A percentile compares a stretch with the other conserved stretches of the same genome.
These are phyloP conservation scores for Lethrus apterus DNA, from an alignment of 1,140 invertebrate genomes.

Conservation along the genomic window DNA sequence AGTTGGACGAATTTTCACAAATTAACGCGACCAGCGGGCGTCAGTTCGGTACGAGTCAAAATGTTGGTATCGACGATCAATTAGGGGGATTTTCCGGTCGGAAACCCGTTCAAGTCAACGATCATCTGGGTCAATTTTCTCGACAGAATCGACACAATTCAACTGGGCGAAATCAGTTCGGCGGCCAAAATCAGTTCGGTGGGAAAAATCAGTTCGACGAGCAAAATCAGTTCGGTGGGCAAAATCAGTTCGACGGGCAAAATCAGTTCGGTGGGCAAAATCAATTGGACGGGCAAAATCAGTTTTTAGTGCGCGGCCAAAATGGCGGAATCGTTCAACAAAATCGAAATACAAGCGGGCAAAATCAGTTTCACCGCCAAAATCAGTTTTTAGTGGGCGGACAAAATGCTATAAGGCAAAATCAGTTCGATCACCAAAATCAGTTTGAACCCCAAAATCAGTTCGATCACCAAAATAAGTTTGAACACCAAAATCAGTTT, in stretches of 20 bases:
- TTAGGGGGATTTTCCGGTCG: neutral
- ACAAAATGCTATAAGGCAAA: neutral
- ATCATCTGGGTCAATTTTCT: neutral
- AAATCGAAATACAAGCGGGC: neutral
- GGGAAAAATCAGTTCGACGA: conserved; percentile 1
- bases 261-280: neutral
- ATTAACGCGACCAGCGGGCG: neutral
- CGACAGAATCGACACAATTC: neutral
- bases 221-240: neutral
- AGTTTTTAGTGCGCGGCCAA: no score
- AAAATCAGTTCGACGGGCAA: neutral
- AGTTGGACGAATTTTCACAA: neutral
- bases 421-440: neutral
- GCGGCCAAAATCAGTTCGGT: conserved; percentile 8
- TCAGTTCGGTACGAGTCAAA: neutral
- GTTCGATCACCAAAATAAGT: neutral
- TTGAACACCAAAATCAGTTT: neutral
- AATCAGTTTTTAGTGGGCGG: no score
- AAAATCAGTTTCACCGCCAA: neutral
- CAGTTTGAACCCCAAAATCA: neutral
- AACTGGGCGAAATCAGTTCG: neutral
- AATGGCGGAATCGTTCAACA: neutral
- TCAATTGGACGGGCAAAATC: neutral
- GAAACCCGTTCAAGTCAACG: no score
- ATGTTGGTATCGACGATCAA: conserved; percentile 2